Base-by-base conservation (phyloP, 2,888 invertebrate species). In the Andrena flavipes region DNA sequence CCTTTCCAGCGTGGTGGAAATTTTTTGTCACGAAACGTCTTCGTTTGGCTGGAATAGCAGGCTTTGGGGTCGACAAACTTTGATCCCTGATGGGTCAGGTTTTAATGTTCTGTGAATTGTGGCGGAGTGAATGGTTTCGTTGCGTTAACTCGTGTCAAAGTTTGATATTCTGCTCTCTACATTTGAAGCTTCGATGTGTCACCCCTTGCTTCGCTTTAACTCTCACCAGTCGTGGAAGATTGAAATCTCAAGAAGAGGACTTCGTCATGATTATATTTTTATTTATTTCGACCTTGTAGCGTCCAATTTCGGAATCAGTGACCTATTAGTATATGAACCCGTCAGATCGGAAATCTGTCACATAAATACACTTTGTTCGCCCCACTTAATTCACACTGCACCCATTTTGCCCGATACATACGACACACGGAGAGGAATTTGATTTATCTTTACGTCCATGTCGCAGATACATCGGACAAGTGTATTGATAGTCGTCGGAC, bases 401-500 rank as follows among this genome's bases (percentile, higher is more conserved):
- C 3, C 10, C 10, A 56, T 26, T 56, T 56, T 26, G 20, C 10
- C 56, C 13, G 10, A 56, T 4, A 23, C 20, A 26, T 10, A 8
- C 26, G 42, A 26, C 20, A 29, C 33, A 35, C 7, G n/a, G 5
- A 23, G 33, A 13, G 2, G 54, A 35, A 56, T 76, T 64, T 23
- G 69, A 49, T 69, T 51, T 30, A 69, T 70, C 16, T 42, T 23
- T 23, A 1, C 13, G n/a, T n/a, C 35, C 33, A 29, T 23, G 48
- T 69, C 30, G 59, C 16, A 16, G 48, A 48, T 51, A 16, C 64
- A 33, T 49, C 56, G 13, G 10, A 16, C 49, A 84, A 81, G 76
- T 77, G 83, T 84, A 80, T 73, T 81, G 84, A 82, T 80, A 72
- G 72, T 82, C 79, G 73, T 76, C 64, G 81, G 72, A 78, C 76